Evolutionary conservation across 2,888 invertebrate genomes (phyloP).

Genomic region (Scaptomyza polygonia): DNA sequence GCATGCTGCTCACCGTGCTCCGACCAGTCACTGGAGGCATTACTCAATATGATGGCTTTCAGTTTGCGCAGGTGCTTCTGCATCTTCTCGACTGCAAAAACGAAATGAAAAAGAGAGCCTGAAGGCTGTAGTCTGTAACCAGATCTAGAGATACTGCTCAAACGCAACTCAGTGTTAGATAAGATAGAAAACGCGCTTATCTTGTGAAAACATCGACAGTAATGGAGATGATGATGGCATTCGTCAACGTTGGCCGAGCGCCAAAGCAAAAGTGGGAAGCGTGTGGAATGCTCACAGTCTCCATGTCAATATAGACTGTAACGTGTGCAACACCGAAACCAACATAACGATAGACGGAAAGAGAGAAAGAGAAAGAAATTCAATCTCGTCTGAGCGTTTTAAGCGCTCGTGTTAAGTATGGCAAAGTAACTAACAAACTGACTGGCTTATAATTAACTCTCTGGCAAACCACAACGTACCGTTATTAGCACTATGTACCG

Average conservation of each 20-base stretch:
- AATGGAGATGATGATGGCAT: conserved; percentile 21
- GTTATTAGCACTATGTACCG: conserved; percentile 62
- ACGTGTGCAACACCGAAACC: conserved; percentile 51
- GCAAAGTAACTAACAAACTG: conserved; percentile 46
- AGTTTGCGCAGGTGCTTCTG: conserved; percentile 82
- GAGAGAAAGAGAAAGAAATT: conserved; percentile 58
- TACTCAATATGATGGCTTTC: conserved; percentile 79
- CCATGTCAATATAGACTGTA: conserved; percentile 36
- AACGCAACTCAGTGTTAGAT: conserved; percentile 7
- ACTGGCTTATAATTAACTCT: conserved; percentile 79
- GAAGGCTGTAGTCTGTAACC: neutral
- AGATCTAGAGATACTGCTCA: conserved; percentile 6
- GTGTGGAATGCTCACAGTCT: conserved; percentile 52
- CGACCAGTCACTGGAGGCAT: conserved; percentile 75
- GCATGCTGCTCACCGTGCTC: conserved; percentile 78
- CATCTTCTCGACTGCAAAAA: conserved; percentile 80
- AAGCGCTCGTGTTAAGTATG: conserved; percentile 59
- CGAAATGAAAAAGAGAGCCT: conserved; percentile 31
- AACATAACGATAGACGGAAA: neutral
- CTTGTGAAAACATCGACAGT: conserved; percentile 49
- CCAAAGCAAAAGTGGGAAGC: conserved; percentile 68
- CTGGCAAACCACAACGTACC: conserved; percentile 72
- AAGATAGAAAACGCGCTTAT: conserved; percentile 44
- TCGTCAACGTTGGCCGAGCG: conserved; percentile 63
- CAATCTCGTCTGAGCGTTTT: conserved; percentile 65